Percentiles rank a stretch among this genome's conserved stretches.
Evolutionary conservation across 1,140 invertebrate species (phyloP).

Genomic region (Doryteuthis pealeii): DNA sequence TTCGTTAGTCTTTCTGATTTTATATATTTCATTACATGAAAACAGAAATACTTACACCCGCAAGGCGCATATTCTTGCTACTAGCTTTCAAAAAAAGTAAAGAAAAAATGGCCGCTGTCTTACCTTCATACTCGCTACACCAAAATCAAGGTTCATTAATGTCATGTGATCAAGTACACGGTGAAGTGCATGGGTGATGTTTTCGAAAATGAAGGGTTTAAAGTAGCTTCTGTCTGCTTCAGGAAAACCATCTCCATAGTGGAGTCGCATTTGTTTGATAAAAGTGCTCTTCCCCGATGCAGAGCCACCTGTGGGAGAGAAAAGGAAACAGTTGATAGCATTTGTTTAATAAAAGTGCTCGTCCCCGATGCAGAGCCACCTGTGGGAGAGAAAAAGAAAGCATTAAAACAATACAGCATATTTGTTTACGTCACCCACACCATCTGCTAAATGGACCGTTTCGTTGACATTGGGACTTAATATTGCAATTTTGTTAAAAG

Average conservation of each 20-base stretch:
- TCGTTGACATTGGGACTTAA: neutral
- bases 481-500: too few relatives aligned
- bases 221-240: slow-evolving; percentile 32
- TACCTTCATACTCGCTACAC: slow-evolving; percentile 33
- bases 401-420: neutral
- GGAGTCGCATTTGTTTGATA: slow-evolving; percentile 51
- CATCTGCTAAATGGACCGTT: neutral
- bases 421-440: neutral
- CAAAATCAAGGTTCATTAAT: slow-evolving; percentile 29
- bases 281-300: slow-evolving; percentile 53
- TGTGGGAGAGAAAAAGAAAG: slow-evolving; percentile 19
- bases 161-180: slow-evolving; percentile 42
- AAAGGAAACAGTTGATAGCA: slow-evolving; percentile 19
- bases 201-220: slow-evolving; percentile 40
- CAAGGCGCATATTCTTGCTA: too few relatives aligned
- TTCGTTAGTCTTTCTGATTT: too few relatives aligned
- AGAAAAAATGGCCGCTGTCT: neutral
- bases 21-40: too few relatives aligned
- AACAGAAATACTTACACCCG: too few relatives aligned
- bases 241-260: slow-evolving; percentile 49
- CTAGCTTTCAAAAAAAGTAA: neutral
- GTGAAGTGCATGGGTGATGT: slow-evolving; percentile 40
- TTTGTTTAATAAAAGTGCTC: slow-evolving; percentile 54
- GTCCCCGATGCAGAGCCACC: slow-evolving; percentile 48
- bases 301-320: slow-evolving; percentile 36